phyloP scores from a whole-genome alignment of 2,888 invertebrate genomes.

The Antheraea yamamai region DNA sequence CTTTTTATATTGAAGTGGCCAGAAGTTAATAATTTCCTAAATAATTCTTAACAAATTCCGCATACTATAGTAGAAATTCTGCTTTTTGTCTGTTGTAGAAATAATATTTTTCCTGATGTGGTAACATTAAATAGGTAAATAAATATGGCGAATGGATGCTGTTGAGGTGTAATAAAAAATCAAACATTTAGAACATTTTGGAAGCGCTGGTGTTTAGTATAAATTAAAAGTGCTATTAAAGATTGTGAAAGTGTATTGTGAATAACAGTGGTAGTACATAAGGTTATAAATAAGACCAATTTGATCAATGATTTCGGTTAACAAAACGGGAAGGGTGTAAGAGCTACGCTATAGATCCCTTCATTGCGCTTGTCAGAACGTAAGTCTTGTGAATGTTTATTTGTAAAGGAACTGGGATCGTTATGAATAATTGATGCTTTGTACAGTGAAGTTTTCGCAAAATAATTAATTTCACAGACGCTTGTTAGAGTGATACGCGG shows the following conservation, averaged over 20 bases:
- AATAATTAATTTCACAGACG: constrained; percentile 57
- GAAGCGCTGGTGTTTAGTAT: constrained; percentile 23
- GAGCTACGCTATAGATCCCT: constrained; percentile 56
- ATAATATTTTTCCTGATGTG: background rate
- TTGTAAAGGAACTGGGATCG: constrained; percentile 38
- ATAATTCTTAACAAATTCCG: background rate
- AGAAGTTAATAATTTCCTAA: too few relatives aligned
- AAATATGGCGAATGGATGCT: constrained; percentile 68
- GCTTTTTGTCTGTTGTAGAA: background rate
- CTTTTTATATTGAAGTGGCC: too few relatives aligned
- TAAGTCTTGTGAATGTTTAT: constrained; percentile 52
- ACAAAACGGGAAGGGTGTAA: constrained; percentile 60
- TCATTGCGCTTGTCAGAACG: constrained; percentile 58
- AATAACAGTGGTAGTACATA: constrained; percentile 30
- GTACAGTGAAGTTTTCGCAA: constrained; percentile 33
- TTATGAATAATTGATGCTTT: constrained; percentile 39
- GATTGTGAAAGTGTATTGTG: constrained; percentile 20
- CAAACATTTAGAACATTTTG: constrained; percentile 28
- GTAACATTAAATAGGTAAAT: constrained; percentile 60
- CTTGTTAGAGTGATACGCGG: constrained; percentile 57
- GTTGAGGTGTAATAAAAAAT: constrained; percentile 45
- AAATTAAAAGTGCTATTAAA: constrained; percentile 19
- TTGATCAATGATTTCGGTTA: constrained; percentile 74
- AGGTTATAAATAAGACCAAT: constrained; percentile 49
- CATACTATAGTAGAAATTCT: background rate